Evolutionary conservation across 2,113 vertebrate species (phyloP).

Genomic region (Malaclemys terrapin): DNA sequence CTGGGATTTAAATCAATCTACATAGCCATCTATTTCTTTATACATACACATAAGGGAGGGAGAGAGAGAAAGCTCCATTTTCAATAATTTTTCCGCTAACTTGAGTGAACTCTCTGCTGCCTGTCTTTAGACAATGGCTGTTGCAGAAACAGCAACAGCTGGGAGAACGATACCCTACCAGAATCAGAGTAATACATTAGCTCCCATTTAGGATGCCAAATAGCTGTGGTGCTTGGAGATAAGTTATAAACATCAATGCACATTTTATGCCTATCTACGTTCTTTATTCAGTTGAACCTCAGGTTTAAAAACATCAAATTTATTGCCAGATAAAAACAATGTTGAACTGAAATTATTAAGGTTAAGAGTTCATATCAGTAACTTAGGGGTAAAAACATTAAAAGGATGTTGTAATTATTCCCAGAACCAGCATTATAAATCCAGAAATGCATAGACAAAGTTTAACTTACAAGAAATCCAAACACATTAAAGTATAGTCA

Average conservation of each 20-base stretch:
- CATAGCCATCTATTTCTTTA: background rate
- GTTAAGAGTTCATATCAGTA: background rate
- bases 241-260: background rate
- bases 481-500: background rate
- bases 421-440: background rate
- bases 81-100: fast-evolving
- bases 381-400: background rate
- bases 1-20: constrained; percentile 41
- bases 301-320: background rate
- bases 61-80: background rate
- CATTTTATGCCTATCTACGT: background rate
- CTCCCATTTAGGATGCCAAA: background rate
- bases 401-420: background rate
- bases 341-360: background rate
- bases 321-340: background rate
- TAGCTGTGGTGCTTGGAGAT: background rate
- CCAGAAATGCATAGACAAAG: background rate
- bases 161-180: background rate
- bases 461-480: background rate
- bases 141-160: background rate
- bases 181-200: background rate
- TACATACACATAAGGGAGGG: background rate
- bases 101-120: fast-evolving
- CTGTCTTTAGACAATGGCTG: background rate
- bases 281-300: background rate